Evolutionary conservation across 2,888 invertebrate species (phyloP).

Genomic region (Resseliella maxima): DNA sequence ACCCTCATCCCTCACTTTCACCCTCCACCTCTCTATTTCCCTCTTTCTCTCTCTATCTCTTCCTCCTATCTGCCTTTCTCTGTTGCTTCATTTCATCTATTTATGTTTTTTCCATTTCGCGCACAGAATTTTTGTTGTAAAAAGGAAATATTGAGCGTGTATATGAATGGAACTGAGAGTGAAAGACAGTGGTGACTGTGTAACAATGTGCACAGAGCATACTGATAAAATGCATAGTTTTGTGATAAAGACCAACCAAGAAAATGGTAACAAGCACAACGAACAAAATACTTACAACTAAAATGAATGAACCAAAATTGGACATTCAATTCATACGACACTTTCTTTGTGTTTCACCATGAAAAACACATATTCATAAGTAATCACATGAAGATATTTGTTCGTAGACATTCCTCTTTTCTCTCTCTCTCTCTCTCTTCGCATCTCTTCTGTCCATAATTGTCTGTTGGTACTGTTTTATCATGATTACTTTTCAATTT

Average conservation of each 20-base stretch:
- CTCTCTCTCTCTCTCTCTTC: background rate
- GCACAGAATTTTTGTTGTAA: background rate
- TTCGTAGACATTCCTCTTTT: background rate
- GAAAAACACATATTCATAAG: background rate
- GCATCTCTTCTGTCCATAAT: background rate
- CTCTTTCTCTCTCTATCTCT: no score
- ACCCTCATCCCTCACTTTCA: no score
- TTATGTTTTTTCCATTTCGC: no score
- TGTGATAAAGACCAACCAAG: background rate
- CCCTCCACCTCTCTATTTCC: no score
- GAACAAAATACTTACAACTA: no score
- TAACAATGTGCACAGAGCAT: no score
- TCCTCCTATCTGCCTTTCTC: no score
- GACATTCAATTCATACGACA: background rate
- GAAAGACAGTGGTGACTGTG: no score
- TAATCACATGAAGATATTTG: background rate
- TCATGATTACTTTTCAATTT: slow-evolving; percentile 5
- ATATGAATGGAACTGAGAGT: background rate
- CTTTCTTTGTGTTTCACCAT: background rate
- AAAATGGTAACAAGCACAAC: background rate
- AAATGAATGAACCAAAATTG: no score
- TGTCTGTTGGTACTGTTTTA: background rate
- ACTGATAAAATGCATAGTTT: background rate
- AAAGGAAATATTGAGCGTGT: no score
- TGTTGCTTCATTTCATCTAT: no score